These are phyloP conservation scores for Caenorhabditis briggsae DNA, from an alignment of 1,140 invertebrate species.

Conservation along the genomic window DNA sequence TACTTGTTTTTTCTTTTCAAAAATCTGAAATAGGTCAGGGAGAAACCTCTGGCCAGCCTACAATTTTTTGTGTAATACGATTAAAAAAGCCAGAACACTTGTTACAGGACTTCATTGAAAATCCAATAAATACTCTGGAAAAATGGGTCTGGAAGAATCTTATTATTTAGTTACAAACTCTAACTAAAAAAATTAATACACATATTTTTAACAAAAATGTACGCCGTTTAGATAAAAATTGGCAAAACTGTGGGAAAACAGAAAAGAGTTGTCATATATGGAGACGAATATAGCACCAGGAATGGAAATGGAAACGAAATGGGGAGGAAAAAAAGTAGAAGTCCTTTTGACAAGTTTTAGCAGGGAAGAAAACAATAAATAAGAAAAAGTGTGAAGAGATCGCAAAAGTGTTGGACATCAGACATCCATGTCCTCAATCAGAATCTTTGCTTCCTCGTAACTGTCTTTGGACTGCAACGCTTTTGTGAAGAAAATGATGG, in stretches of 20 bases:
- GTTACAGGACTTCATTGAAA: background rate
- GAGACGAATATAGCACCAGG: constrained; percentile 32
- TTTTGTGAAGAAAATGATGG: constrained; percentile 56
- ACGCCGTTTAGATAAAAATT: background rate
- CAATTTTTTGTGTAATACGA: too few relatives aligned
- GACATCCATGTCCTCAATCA: constrained; percentile 52
- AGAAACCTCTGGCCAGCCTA: too few relatives aligned
- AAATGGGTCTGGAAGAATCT: too few relatives aligned
- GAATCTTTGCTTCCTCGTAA: constrained; percentile 52
- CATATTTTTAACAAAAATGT: background rate
- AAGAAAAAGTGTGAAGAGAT: constrained; percentile 4
- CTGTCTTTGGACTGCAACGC: constrained; percentile 25
- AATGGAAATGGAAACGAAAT: background rate
- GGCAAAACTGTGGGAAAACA: background rate
- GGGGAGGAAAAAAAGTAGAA: background rate
- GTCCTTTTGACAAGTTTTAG: constrained; percentile 24
- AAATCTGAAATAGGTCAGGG: too few relatives aligned
- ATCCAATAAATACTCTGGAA: too few relatives aligned
- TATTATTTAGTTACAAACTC: background rate
- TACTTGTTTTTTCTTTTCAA: too few relatives aligned
- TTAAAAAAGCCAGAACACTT: background rate
- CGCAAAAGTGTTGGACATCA: background rate
- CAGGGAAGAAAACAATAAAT: background rate
- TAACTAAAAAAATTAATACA: background rate
- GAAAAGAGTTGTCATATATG: constrained; percentile 31